Base-by-base conservation (phyloP, 2,888 invertebrate genomes). In the Drosophila colorata region DNA sequence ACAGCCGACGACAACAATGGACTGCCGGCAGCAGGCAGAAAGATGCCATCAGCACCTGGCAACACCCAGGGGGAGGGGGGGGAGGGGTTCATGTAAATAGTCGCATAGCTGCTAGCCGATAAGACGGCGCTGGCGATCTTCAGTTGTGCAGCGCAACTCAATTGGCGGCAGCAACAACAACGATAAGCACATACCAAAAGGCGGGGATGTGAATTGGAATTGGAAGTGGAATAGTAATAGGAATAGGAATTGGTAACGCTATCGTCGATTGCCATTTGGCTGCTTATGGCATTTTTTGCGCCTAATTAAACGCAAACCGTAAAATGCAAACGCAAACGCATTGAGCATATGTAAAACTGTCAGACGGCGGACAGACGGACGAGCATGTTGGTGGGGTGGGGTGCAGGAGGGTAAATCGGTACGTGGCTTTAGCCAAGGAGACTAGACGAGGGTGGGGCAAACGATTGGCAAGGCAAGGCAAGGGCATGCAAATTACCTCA, bases 401-500 rank as follows among this genome's bases (percentile, higher is more conserved):
- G 28, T n/a, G n/a, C n/a, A n/a, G 25, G 8, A 9, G 49, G 44
- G 41, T 13, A 33, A 40, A 43, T 49, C 38, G 51, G 46, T 60
- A 81, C 79, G 82, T 78, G 82, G 78, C 58, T 71, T 66, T 60
- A 57, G 69, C 56, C 73, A 66, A 59, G 61, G 72, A 58, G 41
- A 69, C 48, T 33, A 18, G 44, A 25, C n/a, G 13, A n/a, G 41
- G 74, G 35, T 16, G 49, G 58, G 44, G 48, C 41, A 25, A 33
- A 7, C 41, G 63, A 68, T 74, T 71, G 65, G 72, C 79, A 69
- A 61, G 51, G 44, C 60, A 65, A 65, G 57, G 60, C 84, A 78
- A 75, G 59, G 71, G 82, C 82, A 78, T 81, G 79, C 71, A 79
- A 82, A 79, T 79, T 69, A 79, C 69, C 68, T 46, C 59, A 63